Evolutionary conservation across 2,113 vertebrate species (phyloP).

Genomic region (Gymnogyps californianus): DNA sequence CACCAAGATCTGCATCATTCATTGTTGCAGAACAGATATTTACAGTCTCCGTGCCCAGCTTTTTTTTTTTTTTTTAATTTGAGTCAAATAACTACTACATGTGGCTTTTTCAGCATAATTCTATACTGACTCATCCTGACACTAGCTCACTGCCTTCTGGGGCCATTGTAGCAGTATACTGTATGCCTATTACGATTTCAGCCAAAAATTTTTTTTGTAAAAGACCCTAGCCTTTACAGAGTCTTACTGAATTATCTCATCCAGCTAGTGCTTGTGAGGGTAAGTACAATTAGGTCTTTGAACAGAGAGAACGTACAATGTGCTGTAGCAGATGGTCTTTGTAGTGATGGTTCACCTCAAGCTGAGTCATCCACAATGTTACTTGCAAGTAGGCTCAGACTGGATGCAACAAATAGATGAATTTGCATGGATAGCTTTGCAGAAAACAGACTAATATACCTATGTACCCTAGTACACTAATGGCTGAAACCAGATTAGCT

Average conservation of each 20-base stretch:
- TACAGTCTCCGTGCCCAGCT: neutral
- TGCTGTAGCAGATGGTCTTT: slow-evolving; percentile 19
- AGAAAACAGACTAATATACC: neutral
- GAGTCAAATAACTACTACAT: neutral
- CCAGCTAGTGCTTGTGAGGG: neutral
- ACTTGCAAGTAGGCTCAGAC: neutral
- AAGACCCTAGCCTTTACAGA: neutral
- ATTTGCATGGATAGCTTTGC: neutral
- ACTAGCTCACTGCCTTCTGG: neutral
- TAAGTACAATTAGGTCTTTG: neutral
- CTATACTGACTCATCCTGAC: neutral
- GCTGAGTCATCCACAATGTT: neutral
- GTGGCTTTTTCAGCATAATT: neutral
- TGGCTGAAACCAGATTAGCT: neutral
- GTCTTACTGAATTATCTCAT: neutral
- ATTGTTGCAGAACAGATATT: neutral
- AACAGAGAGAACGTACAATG: neutral
- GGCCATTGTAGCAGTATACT: neutral
- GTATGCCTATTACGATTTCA: neutral
- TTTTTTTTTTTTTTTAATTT: neutral
- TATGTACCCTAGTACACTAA: neutral
- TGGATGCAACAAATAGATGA: neutral
- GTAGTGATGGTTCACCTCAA: neutral
- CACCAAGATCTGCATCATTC: neutral
- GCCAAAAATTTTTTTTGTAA: neutral